Percentiles rank a stretch among this genome's conserved stretches.
Evolutionary conservation across 2,797 vertebrate species (phyloP).

Genomic region (Graptemys geographica): DNA sequence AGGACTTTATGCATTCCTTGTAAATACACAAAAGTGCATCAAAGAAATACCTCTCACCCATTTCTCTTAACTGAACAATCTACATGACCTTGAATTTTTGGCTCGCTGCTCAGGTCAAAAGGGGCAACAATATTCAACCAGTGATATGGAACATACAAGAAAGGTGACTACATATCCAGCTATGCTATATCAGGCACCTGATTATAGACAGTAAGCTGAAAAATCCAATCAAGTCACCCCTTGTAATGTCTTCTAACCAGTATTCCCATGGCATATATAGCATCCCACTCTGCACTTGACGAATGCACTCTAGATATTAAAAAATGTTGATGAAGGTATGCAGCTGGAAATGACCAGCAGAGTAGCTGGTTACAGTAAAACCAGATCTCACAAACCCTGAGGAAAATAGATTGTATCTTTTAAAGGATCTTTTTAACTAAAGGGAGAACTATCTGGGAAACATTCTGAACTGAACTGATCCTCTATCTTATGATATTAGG

Average conservation of each 20-base stretch:
- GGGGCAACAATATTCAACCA: not conserved
- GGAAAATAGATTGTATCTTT: not conserved
- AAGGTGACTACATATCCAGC: not conserved
- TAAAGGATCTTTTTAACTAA: not conserved
- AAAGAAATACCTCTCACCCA: too few relatives aligned
- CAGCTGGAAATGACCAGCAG: not conserved
- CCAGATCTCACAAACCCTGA: not conserved
- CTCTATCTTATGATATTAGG: not conserved
- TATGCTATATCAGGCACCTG: not conserved
- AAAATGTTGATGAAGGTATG: not conserved
- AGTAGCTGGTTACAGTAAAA: not conserved
- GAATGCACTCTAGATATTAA: not conserved
- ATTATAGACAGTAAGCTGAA: not conserved
- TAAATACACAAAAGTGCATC: too few relatives aligned
- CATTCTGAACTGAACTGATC: not conserved
- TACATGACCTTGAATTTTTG: too few relatives aligned
- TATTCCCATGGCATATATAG: not conserved
- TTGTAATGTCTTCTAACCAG: not conserved
- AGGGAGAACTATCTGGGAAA: not conserved
- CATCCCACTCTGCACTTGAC: not conserved
- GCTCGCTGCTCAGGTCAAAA: too few relatives aligned
- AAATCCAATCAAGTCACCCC: not conserved
- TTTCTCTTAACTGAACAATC: too few relatives aligned
- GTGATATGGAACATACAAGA: not conserved
- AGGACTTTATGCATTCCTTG: too few relatives aligned